Base-by-base conservation (phyloP, 1,140 invertebrate genomes). In the Fopius arisanus region DNA sequence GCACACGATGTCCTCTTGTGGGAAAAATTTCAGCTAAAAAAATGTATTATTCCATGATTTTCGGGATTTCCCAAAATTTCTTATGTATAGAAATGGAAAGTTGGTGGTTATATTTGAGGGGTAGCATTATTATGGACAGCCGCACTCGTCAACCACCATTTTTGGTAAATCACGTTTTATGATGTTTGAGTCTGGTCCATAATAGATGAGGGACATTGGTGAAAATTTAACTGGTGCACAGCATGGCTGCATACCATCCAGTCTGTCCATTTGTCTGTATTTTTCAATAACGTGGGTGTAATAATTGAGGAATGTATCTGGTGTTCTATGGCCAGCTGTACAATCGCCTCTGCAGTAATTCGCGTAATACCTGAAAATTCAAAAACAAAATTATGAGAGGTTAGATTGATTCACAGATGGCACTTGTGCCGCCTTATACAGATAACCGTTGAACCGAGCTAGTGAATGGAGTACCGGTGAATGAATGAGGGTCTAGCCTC, bases 81-180 rank as follows among this genome's bases (percentile, higher is more conserved):
- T 48, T 48, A 48, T 48, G 43, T 12, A 59, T 26, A 51, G 21
- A 28, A 59, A 59, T 59, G 54, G 23, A 14, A 28, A 59, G 23
- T 59, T 26, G 54, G n/a, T 51, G 43, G 23, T 59, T 59, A 59
- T 12, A 0, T 59, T 48, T n/a, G 43, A n/a, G 43, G 43, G 43
- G 1, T 16, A 48, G 33, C 12, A 12, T 48, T n/a, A 67, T 82
- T 92, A 97, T 70, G 95, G 94, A 88, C 97, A 98, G 68, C 96
- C 96, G 88, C 97, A 98, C 89, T 97, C 95, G 86, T 97, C 96
- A 31, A 98, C 96, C 74, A 97, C 94, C 96, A 98, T 98, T 90
- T 97, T 96, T 76, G 96, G 96, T 81, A 98, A 89, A 88, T 97
- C 95, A 78, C 95, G 91, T 86, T 97, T 97, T 83, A 98, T 96